These are phyloP conservation scores for Neodiprion virginianus DNA, from an alignment of 1,140 invertebrate species.

Conservation along the genomic window DNA sequence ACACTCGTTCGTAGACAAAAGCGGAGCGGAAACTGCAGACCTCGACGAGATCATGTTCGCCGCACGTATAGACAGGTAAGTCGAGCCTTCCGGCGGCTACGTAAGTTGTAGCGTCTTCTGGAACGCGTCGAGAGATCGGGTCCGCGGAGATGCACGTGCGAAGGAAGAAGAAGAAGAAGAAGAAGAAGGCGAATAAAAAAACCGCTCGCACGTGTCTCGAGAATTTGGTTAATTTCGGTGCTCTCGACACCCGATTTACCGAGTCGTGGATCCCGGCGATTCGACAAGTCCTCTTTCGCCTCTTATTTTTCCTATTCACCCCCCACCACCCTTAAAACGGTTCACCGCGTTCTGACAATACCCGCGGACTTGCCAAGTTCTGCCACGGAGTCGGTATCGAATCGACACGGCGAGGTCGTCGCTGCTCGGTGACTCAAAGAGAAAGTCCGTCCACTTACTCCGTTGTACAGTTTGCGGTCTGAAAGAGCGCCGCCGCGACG, in stretches of 20 bases:
- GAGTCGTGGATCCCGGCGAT: no score
- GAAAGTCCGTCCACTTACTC: background rate
- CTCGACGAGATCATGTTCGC: background rate
- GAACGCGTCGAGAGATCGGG: background rate
- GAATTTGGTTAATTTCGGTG: background rate
- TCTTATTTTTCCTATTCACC: no score
- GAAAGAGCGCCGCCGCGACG: background rate
- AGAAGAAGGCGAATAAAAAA: no score
- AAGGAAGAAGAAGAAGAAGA: background rate
- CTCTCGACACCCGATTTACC: no score
- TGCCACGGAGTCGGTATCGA: background rate
- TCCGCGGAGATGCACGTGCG: background rate
- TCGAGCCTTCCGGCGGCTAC: background rate
- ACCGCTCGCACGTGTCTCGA: background rate
- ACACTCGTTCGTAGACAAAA: background rate
- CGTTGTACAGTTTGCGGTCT: background rate
- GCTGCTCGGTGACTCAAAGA: background rate
- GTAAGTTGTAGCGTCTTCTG: background rate
- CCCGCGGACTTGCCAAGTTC: background rate
- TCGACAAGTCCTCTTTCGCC: no score
- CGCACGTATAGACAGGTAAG: background rate
- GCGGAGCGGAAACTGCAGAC: background rate
- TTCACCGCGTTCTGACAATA: background rate
- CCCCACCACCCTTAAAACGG: background rate
- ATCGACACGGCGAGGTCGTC: slow-evolving; percentile 1